phyloP scores from a whole-genome alignment of 2,797 vertebrate genomes.

The Australoheros facetus region DNA sequence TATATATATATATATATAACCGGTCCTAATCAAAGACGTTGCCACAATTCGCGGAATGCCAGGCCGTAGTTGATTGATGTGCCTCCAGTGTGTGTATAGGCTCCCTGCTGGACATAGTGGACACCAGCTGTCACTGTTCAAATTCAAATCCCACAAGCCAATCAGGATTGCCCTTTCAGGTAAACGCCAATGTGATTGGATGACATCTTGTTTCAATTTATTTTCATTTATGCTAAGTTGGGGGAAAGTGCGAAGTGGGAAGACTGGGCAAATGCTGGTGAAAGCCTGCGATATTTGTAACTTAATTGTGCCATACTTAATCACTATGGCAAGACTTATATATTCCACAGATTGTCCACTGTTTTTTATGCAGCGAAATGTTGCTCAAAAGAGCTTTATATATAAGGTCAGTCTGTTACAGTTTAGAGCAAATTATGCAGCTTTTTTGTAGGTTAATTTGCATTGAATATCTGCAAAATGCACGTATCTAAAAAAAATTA shows the following conservation, averaged over 20 bases:
- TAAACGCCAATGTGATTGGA: constrained; percentile 17
- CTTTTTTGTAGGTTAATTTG: background rate
- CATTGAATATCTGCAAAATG: background rate
- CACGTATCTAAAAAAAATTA: background rate
- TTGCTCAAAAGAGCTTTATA: too few relatives aligned
- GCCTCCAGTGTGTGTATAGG: constrained; percentile 21
- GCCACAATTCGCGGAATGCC: constrained; percentile 11
- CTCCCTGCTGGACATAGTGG: constrained; percentile 37
- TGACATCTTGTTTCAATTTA: background rate
- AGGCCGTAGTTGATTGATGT: constrained; percentile 35
- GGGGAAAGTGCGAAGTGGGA: too few relatives aligned
- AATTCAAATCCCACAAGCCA: constrained; percentile 60
- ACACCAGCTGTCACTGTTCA: constrained; percentile 49
- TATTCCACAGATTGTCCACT: background rate
- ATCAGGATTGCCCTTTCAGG: constrained; percentile 28
- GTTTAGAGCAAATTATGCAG: background rate
- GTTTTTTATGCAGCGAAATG: too few relatives aligned
- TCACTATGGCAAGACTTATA: background rate
- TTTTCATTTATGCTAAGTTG: background rate
- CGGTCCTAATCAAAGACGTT: background rate
- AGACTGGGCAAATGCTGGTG: too few relatives aligned
- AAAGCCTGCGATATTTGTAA: too few relatives aligned
- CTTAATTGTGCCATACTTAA: background rate
- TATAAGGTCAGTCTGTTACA: background rate
- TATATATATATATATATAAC: too few relatives aligned